Base-by-base conservation (phyloP, 2,113 vertebrate genomes). In the Noctilio leporinus region DNA sequence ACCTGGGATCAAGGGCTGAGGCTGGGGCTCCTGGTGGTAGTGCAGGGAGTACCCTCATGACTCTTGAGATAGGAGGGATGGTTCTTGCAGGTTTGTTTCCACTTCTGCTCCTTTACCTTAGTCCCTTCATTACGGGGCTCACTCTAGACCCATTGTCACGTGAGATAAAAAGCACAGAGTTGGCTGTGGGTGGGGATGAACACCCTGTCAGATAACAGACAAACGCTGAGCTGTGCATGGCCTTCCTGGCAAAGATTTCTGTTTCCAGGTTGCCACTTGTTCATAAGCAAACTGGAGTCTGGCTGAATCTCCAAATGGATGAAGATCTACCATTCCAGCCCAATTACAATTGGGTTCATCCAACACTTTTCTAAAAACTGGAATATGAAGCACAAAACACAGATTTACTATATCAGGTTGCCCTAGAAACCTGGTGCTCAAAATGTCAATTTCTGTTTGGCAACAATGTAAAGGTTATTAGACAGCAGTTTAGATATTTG, bases 311-410 rank as follows among this genome's bases (percentile, higher is more conserved):
- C 59, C 81, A 93, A 80, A 49, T 17, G 9, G 33, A 53, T 38
- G 20, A 49, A 73, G 53, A 86, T 4, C 11, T 65, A 47, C 14
- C 43, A 4, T 85, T 85, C 7, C 10, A 69, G 45, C 33, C 26
- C 83, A 53, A 76, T 30, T 69, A 49, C 51, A 82, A 90, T 2
- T 62, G 17, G 73, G 55, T 47, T 92, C 84, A 93, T 47, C 64
- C 15, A 87, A 77, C 30, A 53, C 35, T 73, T 82, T 78, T 81
- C 65, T 94, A 51, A 88, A 84, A 93, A 78, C 9, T 78, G 40
- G 67, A 51, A 35, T 38, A 47, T n/a, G 43, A 65, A 72, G 33
- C 65, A 83, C 45, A 90, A 73, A 90, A 78, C 11, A 87, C 33
- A 89, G 55, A 65, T 86, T 91, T 35, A 49, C 22, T 19, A 2